Conservation (phyloP, 37 sponge, comb jelly and placozoan genomes). For the Ephydatia muelleri region DNA sequence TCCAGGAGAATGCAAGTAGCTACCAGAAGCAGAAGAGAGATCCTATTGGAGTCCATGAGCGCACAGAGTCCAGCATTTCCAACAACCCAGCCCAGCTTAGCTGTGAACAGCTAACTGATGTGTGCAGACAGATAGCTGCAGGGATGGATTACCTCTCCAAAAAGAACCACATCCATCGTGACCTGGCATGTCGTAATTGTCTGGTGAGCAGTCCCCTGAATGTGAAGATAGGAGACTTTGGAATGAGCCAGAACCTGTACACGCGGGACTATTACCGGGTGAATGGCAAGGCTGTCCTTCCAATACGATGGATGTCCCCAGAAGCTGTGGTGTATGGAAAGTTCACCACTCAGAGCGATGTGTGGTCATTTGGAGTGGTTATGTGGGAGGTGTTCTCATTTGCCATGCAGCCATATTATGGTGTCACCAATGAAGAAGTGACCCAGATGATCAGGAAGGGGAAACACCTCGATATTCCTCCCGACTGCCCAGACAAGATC, state of each 20-base stretch:
- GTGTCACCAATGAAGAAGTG: constrained; percentile 76
- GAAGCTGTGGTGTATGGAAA: constrained; percentile 85
- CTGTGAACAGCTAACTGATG: constrained; percentile 43
- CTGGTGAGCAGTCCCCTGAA: no score
- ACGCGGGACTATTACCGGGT: constrained; percentile 75
- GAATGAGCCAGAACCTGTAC: constrained; percentile 85
- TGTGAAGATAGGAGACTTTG: constrained; percentile 90
- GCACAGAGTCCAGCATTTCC: constrained; percentile 70
- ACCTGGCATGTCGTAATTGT: no score
- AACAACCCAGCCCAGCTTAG: constrained; percentile 60
- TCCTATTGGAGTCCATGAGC: neutral
- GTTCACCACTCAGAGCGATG: constrained; percentile 75
- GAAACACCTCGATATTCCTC: constrained; percentile 41
- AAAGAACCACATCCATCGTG: constrained; percentile 79
- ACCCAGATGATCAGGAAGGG: constrained; percentile 60
- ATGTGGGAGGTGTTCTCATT: constrained; percentile 92
- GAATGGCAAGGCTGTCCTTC: constrained; percentile 64
- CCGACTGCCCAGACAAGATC: constrained; percentile 57
- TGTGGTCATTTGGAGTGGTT: constrained; percentile 90
- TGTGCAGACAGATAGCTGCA: constrained; percentile 73
- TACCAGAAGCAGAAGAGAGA: constrained; percentile 12
- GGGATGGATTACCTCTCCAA: constrained; percentile 82
- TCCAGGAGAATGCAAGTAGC: constrained; percentile 57
- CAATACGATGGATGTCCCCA: constrained; percentile 90
- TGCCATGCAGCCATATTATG: constrained; percentile 88